These are phyloP conservation scores for Stichopus horrens DNA, from an alignment of 53 echinoderm and acorn worm genomes.

Conservation along the genomic window DNA sequence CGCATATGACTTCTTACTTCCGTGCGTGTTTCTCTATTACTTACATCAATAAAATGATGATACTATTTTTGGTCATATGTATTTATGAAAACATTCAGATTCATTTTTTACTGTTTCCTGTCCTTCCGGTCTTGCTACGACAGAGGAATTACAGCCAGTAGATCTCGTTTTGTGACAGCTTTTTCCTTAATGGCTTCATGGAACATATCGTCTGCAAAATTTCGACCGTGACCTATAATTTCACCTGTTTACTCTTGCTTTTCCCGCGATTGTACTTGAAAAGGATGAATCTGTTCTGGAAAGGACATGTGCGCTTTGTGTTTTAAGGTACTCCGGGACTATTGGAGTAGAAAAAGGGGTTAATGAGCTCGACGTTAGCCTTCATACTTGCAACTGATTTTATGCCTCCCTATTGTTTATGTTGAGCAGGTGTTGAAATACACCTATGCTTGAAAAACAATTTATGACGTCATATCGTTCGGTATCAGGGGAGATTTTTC, in stretches of 20 bases:
- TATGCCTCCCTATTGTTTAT: conserved; percentile 15
- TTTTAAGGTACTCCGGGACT: not conserved
- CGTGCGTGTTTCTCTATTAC: too few species aligned
- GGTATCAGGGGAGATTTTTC: conserved; percentile 3
- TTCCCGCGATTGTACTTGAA: not conserved
- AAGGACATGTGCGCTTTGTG: not conserved
- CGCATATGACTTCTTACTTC: too few species aligned
- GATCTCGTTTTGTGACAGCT: too few species aligned
- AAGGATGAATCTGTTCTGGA: not conserved
- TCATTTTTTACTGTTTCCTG: too few species aligned
- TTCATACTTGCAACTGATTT: conserved; percentile 9
- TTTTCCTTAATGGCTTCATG: too few species aligned
- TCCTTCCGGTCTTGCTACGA: too few species aligned
- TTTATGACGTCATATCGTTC: conserved; percentile 19
- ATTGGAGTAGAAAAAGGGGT: conserved; percentile 37
- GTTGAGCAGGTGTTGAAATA: conserved; percentile 37
- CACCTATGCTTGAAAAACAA: not conserved
- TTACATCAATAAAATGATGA: too few species aligned
- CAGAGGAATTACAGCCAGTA: too few species aligned
- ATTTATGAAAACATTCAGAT: too few species aligned
- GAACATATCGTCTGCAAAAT: not conserved
- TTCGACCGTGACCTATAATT: conserved; percentile 8
- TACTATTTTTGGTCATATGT: too few species aligned
- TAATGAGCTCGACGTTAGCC: conserved; percentile 15
- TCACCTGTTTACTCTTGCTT: not conserved